Percentiles rank a stretch among this genome's conserved stretches.
phyloP scores from a whole-genome alignment of 2,888 invertebrate species.

The Volucella inflata region DNA sequence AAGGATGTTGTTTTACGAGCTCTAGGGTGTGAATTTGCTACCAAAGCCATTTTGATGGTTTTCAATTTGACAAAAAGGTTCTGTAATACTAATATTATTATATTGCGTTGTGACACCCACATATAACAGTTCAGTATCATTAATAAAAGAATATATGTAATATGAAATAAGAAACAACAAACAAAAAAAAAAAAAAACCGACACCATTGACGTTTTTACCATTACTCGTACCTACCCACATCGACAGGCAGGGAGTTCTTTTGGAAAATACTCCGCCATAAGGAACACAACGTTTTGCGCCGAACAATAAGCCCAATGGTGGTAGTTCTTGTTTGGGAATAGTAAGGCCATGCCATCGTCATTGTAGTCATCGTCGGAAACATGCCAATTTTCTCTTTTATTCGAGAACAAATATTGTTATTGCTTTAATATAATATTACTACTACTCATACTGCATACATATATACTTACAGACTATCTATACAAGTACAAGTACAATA shows the following conservation, averaged over 20 bases:
- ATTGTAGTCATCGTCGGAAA: conserved; percentile 41
- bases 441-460: not conserved
- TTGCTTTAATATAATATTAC: conserved; percentile 51
- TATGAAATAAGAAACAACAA: conserved; percentile 15
- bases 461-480: too few relatives aligned
- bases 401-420: conserved; percentile 66
- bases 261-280: conserved; percentile 44
- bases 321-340: not conserved
- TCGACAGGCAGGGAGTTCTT: conserved; percentile 8
- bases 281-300: conserved; percentile 15
- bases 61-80: conserved; percentile 67
- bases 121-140: conserved; percentile 45
- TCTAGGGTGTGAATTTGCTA: conserved; percentile 53
- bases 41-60: conserved; percentile 49
- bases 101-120: conserved; percentile 45
- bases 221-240: conserved; percentile 6
- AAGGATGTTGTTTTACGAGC: conserved; percentile 42
- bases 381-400: conserved; percentile 68
- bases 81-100: conserved; percentile 48
- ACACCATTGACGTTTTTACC: conserved; percentile 46
- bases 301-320: not conserved
- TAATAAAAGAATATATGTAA: conserved; percentile 61
- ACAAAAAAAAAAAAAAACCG: conserved; percentile 21
- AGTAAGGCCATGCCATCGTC: not conserved
- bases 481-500: too few relatives aligned